Conservation (phyloP, 2,888 invertebrate species). For the Leucoma salicis region DNA sequence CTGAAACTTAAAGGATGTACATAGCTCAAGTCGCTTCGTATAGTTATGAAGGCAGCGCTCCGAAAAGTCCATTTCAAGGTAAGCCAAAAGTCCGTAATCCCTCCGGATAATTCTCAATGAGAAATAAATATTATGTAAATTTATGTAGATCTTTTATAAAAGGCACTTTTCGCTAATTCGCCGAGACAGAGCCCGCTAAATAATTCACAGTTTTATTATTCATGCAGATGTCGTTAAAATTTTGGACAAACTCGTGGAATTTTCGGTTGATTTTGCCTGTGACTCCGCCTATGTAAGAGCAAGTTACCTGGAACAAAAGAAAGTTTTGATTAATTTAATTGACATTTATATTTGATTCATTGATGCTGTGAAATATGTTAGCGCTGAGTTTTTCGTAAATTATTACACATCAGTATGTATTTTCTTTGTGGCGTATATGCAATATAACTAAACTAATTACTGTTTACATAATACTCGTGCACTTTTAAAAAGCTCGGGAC, state of each 20-base stretch:
- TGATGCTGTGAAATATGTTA: neutral
- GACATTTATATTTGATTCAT: conserved; percentile 12
- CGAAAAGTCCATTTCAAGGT: too few species aligned
- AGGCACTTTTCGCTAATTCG: conserved; percentile 49
- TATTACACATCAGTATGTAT: too few species aligned
- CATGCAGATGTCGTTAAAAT: conserved; percentile 44
- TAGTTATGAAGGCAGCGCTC: too few species aligned
- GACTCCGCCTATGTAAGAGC: conserved; percentile 10
- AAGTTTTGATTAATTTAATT: conserved; percentile 31
- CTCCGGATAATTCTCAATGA: conserved; percentile 30
- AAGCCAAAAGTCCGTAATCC: conserved; percentile 18
- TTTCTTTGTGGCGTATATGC: too few species aligned
- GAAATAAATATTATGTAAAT: conserved; percentile 43
- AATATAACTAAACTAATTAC: too few species aligned
- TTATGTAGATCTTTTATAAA: conserved; percentile 46
- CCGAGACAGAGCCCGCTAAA: conserved; percentile 48
- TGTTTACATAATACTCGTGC: too few species aligned
- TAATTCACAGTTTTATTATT: conserved; percentile 58
- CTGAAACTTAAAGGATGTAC: too few species aligned
- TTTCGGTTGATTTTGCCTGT: conserved; percentile 11
- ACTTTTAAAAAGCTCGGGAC: too few species aligned
- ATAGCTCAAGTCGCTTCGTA: too few species aligned
- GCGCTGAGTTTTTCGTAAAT: too few species aligned
- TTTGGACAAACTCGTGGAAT: neutral
- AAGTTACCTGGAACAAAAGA: conserved; percentile 33